A percentile compares a stretch with the other conserved stretches of the same genome.
These are phyloP conservation scores for Intellagama lesueurii DNA, from an alignment of 2,797 vertebrate genomes.

Conservation along the genomic window DNA sequence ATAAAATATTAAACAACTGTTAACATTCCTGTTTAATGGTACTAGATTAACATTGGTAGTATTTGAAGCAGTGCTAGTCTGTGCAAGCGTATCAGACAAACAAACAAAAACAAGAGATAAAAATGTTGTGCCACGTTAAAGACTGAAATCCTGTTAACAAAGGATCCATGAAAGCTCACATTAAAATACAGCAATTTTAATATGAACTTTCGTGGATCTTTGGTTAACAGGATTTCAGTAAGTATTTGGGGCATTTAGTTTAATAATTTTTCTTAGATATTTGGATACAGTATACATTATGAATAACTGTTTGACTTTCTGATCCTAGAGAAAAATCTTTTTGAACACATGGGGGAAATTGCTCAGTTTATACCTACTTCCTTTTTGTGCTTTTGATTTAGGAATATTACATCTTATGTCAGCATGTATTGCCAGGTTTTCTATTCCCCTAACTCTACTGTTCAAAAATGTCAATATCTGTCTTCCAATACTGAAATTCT, in stretches of 20 bases:
- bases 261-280: not conserved
- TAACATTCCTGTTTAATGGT: not conserved
- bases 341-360: not conserved
- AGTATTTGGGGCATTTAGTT: not conserved
- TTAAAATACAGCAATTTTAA: too few species aligned
- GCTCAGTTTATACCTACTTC: not conserved
- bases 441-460: not conserved
- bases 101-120: too few species aligned
- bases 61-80: too few species aligned
- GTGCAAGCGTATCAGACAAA: too few species aligned
- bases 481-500: conserved; percentile 17
- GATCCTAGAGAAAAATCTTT: conserved; percentile 18
- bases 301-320: conserved; percentile 3
- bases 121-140: too few species aligned
- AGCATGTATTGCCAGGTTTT: not conserved
- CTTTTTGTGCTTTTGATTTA: not conserved
- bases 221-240: too few species aligned
- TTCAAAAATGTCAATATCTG: accelerated
- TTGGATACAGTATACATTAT: not conserved
- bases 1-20: not conserved
- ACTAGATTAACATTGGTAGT: not conserved
- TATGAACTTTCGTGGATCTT: too few species aligned
- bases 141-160: too few species aligned
- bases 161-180: too few species aligned
- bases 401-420: not conserved